Base-by-base conservation (phyloP, 2,113 vertebrate species). In the Rhea americana region DNA sequence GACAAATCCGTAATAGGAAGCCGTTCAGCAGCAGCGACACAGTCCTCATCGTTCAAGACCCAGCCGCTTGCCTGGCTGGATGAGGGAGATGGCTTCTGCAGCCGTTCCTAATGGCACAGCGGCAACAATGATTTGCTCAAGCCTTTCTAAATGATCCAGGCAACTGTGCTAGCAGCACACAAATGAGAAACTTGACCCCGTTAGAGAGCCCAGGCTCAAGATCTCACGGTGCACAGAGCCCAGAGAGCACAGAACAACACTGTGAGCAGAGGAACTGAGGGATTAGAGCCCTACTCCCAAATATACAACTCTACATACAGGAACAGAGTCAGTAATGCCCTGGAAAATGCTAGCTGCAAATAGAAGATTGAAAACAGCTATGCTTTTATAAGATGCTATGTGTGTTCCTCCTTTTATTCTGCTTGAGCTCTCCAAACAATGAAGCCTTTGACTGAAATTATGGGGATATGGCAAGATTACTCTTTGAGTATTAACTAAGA, bases 301-400 rank as follows among this genome's bases (percentile, higher is more conserved):
- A 30, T 16, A 28, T 55, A 16, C 15, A 55, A 56, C 55, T 30
- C 53, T 11, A n/a, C 16, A 35, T n/a, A 10, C 22, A 4, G 59
- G 5, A 67, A 24, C 39, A 28, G 53, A 18, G 43, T 21, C 25
- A 26, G 65, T 4, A 17, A 8, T 15, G 19, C 39, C 59, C 53
- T 41, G 53, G 47, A 41, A 62, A 67, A 41, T 0, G 0, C 25
- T 5, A 18, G 39, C n/a, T 50, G 41, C 32, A 25, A 39, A 32
- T 28, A 22, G 39, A 78, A 77, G 32, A 50, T 62, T 53, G 48
- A 50, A 62, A 5, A 13, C 35, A 73, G 35, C 47, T 13, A 11
- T 18, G 18, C 13, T 78, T 41, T 30, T 24, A 6, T 8, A 14
- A 47, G 6, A 2, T 26, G 66, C 4, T 0, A 39, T 1, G 8